Conservation (phyloP, 92 coral and sea anemone species). For the Epizoanthus fatuus region DNA sequence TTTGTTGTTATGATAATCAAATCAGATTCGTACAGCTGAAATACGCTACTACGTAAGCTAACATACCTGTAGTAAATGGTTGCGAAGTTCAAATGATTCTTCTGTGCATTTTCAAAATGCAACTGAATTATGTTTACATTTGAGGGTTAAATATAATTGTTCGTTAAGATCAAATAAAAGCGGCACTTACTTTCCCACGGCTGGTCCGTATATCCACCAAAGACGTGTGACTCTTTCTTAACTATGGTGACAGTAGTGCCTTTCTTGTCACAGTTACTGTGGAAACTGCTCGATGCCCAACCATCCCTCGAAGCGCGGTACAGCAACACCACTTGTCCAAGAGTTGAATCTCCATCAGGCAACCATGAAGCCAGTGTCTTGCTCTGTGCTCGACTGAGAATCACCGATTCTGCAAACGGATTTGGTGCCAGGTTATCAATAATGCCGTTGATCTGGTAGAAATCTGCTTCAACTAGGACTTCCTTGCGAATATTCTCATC, state of each 20-base stretch:
- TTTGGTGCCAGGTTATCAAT: constrained; percentile 40
- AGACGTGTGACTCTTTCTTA: not conserved
- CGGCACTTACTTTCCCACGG: constrained; percentile 26
- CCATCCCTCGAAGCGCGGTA: constrained; percentile 22
- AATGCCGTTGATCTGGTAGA: constrained; percentile 72
- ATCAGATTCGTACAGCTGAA: too few species aligned
- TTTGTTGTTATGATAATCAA: too few species aligned
- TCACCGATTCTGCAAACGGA: constrained; percentile 6
- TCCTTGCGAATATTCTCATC: constrained; percentile 46
- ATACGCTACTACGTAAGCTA: too few species aligned
- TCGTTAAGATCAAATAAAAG: too few species aligned
- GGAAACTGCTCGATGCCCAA: constrained; percentile 16
- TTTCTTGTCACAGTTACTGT: constrained; percentile 34
- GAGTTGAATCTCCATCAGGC: not conserved
- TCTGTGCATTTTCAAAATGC: too few species aligned
- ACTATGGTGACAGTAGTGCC: constrained; percentile 15
- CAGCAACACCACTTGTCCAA: not conserved
- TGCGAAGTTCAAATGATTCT: too few species aligned
- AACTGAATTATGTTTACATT: too few species aligned
- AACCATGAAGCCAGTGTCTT: not conserved
- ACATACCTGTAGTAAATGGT: too few species aligned
- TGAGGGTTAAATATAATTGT: too few species aligned
- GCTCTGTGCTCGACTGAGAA: constrained; percentile 4
- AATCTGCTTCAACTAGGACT: constrained; percentile 71
- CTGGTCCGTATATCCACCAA: constrained; percentile 34